Percentiles rank a stretch among this genome's conserved stretches.
These are phyloP conservation scores for Petrocephalus schoutedeni DNA, from an alignment of 2,797 vertebrate genomes.

Conservation along the genomic window DNA sequence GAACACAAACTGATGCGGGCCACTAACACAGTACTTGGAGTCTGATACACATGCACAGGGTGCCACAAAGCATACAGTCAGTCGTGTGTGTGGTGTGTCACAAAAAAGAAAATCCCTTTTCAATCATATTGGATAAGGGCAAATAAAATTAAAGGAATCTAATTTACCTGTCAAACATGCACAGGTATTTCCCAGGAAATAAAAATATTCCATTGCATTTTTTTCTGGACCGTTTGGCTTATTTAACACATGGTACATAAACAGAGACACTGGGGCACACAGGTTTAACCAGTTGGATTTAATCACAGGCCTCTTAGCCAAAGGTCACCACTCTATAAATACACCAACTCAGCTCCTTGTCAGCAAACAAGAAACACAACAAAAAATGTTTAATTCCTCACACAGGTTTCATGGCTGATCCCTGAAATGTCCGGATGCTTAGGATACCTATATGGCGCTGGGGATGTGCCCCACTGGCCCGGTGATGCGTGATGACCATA, in stretches of 20 bases:
- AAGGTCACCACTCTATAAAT: slow-evolving; percentile 4
- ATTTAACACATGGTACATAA: not conserved
- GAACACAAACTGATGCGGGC: not conserved
- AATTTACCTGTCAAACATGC: not conserved
- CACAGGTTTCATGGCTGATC: not conserved
- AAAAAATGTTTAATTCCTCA: slow-evolving; percentile 4
- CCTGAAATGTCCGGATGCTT: not conserved
- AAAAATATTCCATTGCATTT: not conserved
- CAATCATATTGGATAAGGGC: not conserved
- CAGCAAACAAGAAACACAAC: not conserved
- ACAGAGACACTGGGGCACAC: not conserved
- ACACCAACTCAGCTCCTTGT: not conserved
- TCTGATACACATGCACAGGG: not conserved
- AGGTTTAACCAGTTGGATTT: not conserved
- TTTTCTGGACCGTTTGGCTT: not conserved
- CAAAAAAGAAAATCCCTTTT: not conserved
- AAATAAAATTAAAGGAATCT: not conserved
- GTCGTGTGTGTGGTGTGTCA: not conserved
- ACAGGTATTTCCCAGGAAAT: not conserved
- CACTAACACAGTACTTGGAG: not conserved
- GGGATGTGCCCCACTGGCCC: not conserved
- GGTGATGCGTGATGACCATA: not conserved
- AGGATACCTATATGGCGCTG: not conserved
- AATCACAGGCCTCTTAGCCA: not conserved
- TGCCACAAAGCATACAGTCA: not conserved